Evolutionary conservation across 2,888 invertebrate species (phyloP).

Genomic region (Troides oblongomaculatus): DNA sequence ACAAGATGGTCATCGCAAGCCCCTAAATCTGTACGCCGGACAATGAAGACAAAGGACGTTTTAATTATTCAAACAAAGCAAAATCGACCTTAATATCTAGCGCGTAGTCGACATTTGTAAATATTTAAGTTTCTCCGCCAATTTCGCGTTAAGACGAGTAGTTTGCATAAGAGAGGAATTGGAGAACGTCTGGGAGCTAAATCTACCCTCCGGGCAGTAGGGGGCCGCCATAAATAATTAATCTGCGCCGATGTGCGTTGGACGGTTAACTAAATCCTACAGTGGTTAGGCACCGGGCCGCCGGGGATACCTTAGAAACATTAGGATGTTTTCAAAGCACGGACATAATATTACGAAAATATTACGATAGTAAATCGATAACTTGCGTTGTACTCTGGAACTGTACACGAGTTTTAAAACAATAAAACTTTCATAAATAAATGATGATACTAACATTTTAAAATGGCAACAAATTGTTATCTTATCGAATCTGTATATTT

Average conservation of each 20-base stretch:
- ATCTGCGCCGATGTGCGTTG: constrained; percentile 72
- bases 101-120: constrained; percentile 64
- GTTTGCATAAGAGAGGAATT: constrained; percentile 76
- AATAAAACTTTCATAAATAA: too few relatives aligned
- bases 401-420: too few relatives aligned
- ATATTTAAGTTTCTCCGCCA: constrained; percentile 69
- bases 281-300: constrained; percentile 49
- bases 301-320: constrained; percentile 40
- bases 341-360: constrained; percentile 5
- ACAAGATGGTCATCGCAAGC: constrained; percentile 78
- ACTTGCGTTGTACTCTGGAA: neutral
- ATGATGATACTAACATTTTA: too few relatives aligned
- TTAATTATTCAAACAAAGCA: constrained; percentile 72
- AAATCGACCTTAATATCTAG: constrained; percentile 67
- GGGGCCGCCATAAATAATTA: constrained; percentile 76
- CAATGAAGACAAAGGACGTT: constrained; percentile 75
- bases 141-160: constrained; percentile 75
- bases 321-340: constrained; percentile 43
- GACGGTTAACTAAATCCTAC: constrained; percentile 68
- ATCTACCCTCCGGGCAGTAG: constrained; percentile 62
- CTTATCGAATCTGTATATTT: neutral
- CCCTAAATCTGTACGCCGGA: constrained; percentile 72
- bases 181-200: constrained; percentile 74
- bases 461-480: too few relatives aligned
- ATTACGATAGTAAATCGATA: neutral